Percentiles rank a stretch among this genome's conserved stretches.
phyloP scores from a whole-genome alignment of 1,140 invertebrate species.

The Hypothenemus hampei region DNA sequence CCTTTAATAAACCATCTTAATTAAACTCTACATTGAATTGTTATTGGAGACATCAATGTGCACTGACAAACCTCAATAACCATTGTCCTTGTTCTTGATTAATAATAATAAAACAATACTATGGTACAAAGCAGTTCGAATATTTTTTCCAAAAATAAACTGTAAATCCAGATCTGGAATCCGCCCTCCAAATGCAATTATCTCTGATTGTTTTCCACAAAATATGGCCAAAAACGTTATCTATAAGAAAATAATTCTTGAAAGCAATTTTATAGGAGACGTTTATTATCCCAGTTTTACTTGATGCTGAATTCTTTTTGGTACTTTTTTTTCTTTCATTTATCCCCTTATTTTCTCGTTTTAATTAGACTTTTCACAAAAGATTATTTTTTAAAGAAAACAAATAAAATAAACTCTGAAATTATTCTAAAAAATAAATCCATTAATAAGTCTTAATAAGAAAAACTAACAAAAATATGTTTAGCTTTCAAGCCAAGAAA shows the following conservation, averaged over 20 bases:
- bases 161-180: neutral
- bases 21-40: too few species aligned
- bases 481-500: neutral
- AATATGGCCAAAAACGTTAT: slow-evolving; percentile 14
- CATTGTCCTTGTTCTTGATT: too few species aligned
- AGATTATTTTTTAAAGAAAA: neutral
- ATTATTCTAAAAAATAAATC: slow-evolving; percentile 1
- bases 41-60: too few species aligned
- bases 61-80: too few species aligned
- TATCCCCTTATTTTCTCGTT: neutral
- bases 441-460: neutral
- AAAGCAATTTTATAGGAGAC: slow-evolving; percentile 21
- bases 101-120: too few species aligned
- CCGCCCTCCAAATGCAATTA: slow-evolving; percentile 10
- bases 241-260: slow-evolving; percentile 21
- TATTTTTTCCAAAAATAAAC: too few species aligned
- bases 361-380: neutral
- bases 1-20: too few species aligned
- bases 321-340: slow-evolving; percentile 3
- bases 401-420: neutral
- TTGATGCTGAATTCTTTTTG: slow-evolving; percentile 14
- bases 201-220: slow-evolving; percentile 15
- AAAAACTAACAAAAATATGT: slow-evolving; percentile 2
- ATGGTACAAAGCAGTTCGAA: too few species aligned
- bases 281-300: slow-evolving; percentile 15